phyloP scores from a whole-genome alignment of 2,113 vertebrate genomes.

The Paramisgurnus dabryanus region DNA sequence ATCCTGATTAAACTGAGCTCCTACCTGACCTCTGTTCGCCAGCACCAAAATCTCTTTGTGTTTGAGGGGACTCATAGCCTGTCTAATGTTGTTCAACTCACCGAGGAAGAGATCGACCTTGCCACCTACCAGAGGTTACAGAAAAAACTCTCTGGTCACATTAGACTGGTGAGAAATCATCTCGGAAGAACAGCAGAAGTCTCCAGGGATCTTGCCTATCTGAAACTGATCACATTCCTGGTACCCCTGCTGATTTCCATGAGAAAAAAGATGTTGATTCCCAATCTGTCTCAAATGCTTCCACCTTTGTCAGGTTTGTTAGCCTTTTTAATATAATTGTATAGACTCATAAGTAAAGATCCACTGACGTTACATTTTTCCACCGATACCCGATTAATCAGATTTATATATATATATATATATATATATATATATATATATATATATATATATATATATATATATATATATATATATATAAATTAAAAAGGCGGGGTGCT shows the following conservation, averaged over 20 bases:
- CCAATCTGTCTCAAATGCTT: conserved; percentile 68
- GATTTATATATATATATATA: too few species aligned
- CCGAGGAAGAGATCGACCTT: conserved; percentile 67
- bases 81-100: conserved; percentile 62
- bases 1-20: conserved; percentile 71
- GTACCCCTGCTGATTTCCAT: conserved; percentile 71
- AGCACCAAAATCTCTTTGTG: conserved; percentile 71
- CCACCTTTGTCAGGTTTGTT: conserved; percentile 69
- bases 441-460: too few species aligned
- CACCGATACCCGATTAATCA: too few species aligned
- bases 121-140: conserved; percentile 70
- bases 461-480: too few species aligned
- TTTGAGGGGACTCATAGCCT: conserved; percentile 68
- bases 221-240: conserved; percentile 72
- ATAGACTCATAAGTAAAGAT: background rate
- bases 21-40: conserved; percentile 62
- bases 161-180: conserved; percentile 68
- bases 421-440: too few species aligned
- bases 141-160: conserved; percentile 70
- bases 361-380: too few species aligned
- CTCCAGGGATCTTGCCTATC: conserved; percentile 64
- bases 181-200: conserved; percentile 68
- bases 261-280: conserved; percentile 74
- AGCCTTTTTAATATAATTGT: conserved; percentile 1
- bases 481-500: too few species aligned